phyloP scores from a whole-genome alignment of 2,888 invertebrate genomes.

The Venusia cambrica region DNA sequence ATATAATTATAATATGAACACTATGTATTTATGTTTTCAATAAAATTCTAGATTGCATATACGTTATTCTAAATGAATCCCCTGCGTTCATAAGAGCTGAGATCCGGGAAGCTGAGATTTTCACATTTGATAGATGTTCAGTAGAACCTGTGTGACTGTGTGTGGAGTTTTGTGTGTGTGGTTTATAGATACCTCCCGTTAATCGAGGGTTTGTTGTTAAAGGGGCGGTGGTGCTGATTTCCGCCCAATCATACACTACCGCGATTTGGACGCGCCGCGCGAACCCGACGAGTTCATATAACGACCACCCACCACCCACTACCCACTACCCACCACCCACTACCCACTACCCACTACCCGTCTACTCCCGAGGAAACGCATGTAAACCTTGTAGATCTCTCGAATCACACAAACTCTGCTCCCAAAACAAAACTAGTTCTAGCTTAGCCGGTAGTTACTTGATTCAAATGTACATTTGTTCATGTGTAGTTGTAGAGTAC shows the following conservation, averaged over 20 bases:
- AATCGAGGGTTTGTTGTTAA: conserved; percentile 77
- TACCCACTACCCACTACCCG: conserved; percentile 32
- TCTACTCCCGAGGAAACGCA: conserved; percentile 43
- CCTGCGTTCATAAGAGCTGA: conserved; percentile 27
- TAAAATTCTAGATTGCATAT: conserved; percentile 45
- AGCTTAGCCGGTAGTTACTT: conserved; percentile 24
- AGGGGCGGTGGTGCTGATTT: conserved; percentile 89
- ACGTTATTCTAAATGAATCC: conserved; percentile 37
- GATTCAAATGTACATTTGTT: conserved; percentile 21
- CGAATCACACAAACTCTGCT: conserved; percentile 14
- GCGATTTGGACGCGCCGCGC: conserved; percentile 95
- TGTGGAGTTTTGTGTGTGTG: conserved; percentile 37
- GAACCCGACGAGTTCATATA: conserved; percentile 94
- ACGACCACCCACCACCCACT: conserved; percentile 41
- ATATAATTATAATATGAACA: conserved; percentile 12
- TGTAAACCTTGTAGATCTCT: conserved; percentile 24
- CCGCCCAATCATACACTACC: conserved; percentile 94
- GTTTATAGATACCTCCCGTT: conserved; percentile 35
- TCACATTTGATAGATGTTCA: conserved; percentile 24
- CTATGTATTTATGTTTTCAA: conserved; percentile 36
- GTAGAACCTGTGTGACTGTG: conserved; percentile 33
- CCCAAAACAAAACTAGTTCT: conserved; percentile 15
- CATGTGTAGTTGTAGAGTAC: conserved; percentile 21
- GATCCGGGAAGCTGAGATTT: conserved; percentile 68
- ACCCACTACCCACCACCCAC: conserved; percentile 35